Evolutionary conservation across 2,888 invertebrate species (phyloP).

Genomic region (Harpalus rufipes): DNA sequence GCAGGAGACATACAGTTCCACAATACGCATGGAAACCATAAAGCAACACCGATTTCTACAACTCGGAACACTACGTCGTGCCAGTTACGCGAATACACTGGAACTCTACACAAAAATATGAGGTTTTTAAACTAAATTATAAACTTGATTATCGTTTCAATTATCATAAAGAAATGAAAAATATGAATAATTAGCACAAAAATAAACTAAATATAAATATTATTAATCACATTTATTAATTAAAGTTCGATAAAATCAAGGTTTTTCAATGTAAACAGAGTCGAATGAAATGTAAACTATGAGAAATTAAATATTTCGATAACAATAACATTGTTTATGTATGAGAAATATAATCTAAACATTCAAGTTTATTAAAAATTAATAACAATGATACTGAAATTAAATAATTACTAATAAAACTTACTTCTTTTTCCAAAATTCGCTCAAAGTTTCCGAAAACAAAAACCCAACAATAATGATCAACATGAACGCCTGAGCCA

Average conservation of each 20-base stretch:
- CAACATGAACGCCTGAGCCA: slow-evolving; percentile 94
- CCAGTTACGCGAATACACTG: slow-evolving; percentile 93
- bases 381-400: no score
- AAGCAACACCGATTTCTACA: slow-evolving; percentile 94
- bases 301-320: background rate
- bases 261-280: background rate
- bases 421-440: slow-evolving; percentile 96
- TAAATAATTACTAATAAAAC: slow-evolving; percentile 69
- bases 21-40: slow-evolving; percentile 97
- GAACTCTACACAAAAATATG: slow-evolving; percentile 81
- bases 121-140: no score
- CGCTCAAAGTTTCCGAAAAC: slow-evolving; percentile 93
- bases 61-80: slow-evolving; percentile 94
- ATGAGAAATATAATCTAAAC: no score
- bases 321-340: background rate
- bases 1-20: slow-evolving; percentile 98
- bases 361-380: no score
- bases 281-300: background rate
- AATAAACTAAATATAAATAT: no score
- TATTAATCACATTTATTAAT: no score
- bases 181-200: no score
- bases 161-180: background rate
- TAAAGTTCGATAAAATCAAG: no score
- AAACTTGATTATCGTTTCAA: background rate
- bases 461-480: slow-evolving; percentile 93